Conservation (phyloP, 2,888 invertebrate species). For the Unio delphinus region DNA sequence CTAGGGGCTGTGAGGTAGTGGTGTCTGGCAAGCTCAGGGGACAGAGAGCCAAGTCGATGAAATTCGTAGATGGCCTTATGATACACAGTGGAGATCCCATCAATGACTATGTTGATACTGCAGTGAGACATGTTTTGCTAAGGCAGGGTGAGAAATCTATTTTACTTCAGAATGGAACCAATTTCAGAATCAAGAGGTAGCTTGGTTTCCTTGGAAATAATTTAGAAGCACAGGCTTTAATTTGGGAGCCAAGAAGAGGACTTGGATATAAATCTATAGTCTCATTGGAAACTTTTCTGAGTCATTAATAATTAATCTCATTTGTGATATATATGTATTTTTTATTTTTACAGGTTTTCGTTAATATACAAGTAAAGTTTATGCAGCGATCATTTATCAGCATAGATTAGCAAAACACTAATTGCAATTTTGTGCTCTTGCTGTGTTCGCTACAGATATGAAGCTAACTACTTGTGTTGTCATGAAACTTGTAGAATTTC, state of each 20-base stretch:
- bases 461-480: too few relatives aligned
- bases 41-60: slow-evolving; percentile 99
- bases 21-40: slow-evolving; percentile 99
- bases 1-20: slow-evolving; percentile 97
- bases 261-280: too few relatives aligned
- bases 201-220: neutral
- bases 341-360: too few relatives aligned
- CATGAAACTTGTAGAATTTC: too few relatives aligned
- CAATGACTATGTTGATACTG: slow-evolving; percentile 98
- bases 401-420: too few relatives aligned
- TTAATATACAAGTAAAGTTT: too few relatives aligned
- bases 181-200: neutral
- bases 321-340: too few relatives aligned
- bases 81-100: slow-evolving; percentile 99
- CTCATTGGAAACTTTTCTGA: too few relatives aligned
- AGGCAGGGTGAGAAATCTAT: slow-evolving; percentile 82
- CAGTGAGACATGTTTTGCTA: slow-evolving; percentile 96
- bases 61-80: slow-evolving; percentile 99
- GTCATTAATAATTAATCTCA: too few relatives aligned
- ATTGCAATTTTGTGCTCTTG: too few relatives aligned
- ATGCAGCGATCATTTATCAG: too few relatives aligned
- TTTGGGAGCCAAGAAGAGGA: neutral
- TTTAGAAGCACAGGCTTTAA: neutral
- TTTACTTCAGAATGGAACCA: neutral
- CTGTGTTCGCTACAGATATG: too few relatives aligned